Conservation (phyloP, 2,888 invertebrate genomes). For the Dermolepida albohirtum region DNA sequence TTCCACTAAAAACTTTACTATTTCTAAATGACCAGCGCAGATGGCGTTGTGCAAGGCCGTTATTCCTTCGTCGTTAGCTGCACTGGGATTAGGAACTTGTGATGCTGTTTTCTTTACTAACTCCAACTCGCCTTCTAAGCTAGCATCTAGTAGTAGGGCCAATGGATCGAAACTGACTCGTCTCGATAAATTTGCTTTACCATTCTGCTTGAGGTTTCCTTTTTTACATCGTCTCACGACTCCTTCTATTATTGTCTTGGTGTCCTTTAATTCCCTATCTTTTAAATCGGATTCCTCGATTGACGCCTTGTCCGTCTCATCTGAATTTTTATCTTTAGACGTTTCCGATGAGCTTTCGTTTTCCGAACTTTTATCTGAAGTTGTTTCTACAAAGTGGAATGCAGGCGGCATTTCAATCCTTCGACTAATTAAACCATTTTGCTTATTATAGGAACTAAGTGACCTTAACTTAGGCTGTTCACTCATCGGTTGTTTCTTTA, state of each 20-base stretch:
- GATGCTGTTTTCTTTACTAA: slow-evolving; percentile 95
- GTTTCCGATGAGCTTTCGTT: slow-evolving; percentile 57
- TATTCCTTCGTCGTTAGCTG: slow-evolving; percentile 99
- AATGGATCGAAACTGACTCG: slow-evolving; percentile 98
- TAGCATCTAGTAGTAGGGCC: slow-evolving; percentile 95
- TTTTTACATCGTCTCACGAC: slow-evolving; percentile 79
- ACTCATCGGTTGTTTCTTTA: slow-evolving; percentile 84
- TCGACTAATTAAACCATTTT: slow-evolving; percentile 74
- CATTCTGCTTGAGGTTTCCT: slow-evolving; percentile 82
- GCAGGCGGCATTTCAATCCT: slow-evolving; percentile 87
- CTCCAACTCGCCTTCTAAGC: slow-evolving; percentile 97
- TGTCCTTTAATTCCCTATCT: slow-evolving; percentile 57
- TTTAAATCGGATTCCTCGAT: slow-evolving; percentile 40
- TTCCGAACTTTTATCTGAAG: slow-evolving; percentile 58
- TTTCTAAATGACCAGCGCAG: slow-evolving; percentile 98
- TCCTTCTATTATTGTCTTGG: slow-evolving; percentile 61
- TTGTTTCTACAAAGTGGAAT: slow-evolving; percentile 82
- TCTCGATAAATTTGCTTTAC: slow-evolving; percentile 79
- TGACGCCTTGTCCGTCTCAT: slow-evolving; percentile 58
- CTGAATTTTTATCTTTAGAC: slow-evolving; percentile 47
- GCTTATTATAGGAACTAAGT: slow-evolving; percentile 65
- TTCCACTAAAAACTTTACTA: slow-evolving; percentile 96
- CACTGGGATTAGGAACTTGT: slow-evolving; percentile 95
- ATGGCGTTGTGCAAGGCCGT: slow-evolving; percentile 99
- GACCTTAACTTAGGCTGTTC: slow-evolving; percentile 83